Evolutionary conservation across 2,113 vertebrate genomes (phyloP).

Genomic region (Oxyruncus cristatus): DNA sequence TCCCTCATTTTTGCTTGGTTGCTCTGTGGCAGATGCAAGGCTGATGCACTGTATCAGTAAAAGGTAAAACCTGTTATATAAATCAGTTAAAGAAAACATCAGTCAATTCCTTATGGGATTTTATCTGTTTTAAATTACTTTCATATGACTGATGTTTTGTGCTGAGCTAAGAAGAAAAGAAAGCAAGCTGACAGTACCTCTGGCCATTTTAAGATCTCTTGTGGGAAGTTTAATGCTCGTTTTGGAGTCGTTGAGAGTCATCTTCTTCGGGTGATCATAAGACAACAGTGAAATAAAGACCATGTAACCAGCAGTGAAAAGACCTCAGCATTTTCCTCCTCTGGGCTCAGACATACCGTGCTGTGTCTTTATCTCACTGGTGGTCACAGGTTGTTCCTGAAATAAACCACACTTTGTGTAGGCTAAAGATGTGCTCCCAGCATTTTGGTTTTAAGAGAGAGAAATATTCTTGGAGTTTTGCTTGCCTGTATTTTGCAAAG

Average conservation of each 20-base stretch:
- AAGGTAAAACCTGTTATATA: neutral
- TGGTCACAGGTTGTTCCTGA: slow-evolving; percentile 34
- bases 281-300: neutral
- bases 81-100: neutral
- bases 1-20: neutral
- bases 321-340: neutral
- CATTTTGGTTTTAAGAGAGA: neutral
- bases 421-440: neutral
- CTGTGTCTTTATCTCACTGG: neutral
- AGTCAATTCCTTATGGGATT: slow-evolving; percentile 10
- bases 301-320: neutral
- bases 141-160: slow-evolving; percentile 12
- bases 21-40: neutral
- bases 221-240: slow-evolving; percentile 21
- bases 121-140: slow-evolving; percentile 58
- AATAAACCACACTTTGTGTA: neutral
- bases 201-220: neutral
- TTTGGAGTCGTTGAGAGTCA: neutral
- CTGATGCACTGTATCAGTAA: neutral
- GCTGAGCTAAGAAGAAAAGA: slow-evolving; percentile 60
- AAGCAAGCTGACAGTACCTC: neutral
- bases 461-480: neutral
- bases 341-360: neutral
- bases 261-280: neutral
- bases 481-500: neutral